Conservation (phyloP, 2,113 vertebrate species). For the Sminthopsis crassicaudata region DNA sequence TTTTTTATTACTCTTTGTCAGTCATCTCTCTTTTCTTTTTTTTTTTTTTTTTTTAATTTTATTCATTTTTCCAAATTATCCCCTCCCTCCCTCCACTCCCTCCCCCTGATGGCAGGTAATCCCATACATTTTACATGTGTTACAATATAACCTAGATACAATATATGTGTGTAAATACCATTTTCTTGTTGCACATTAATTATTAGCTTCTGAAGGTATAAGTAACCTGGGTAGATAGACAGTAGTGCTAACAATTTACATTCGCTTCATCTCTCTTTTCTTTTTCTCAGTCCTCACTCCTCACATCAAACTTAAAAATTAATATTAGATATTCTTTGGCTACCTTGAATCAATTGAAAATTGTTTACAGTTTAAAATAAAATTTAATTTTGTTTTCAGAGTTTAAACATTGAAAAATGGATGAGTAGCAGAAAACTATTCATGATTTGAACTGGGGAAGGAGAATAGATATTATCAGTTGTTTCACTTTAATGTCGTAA, state of each 20-base stretch:
- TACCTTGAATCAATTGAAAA: background rate
- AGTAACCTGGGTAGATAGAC: too few species aligned
- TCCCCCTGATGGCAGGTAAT: too few species aligned
- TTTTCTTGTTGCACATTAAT: too few species aligned
- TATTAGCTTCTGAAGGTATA: too few species aligned
- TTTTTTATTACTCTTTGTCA: conserved; percentile 16
- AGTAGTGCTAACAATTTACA: too few species aligned
- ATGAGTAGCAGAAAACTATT: conserved; percentile 33
- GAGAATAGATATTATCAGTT: conserved; percentile 61
- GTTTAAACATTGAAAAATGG: background rate
- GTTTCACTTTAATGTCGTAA: conserved; percentile 64
- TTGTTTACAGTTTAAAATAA: conserved; percentile 6
- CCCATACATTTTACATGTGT: too few species aligned
- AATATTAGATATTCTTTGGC: background rate
- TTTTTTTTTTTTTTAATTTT: too few species aligned
- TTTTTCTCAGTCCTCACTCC: background rate
- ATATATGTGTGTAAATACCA: too few species aligned
- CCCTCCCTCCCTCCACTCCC: too few species aligned
- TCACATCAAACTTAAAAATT: conserved; percentile 28
- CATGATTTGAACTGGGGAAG: conserved; percentile 55
- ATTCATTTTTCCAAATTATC: too few species aligned
- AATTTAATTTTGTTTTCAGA: conserved; percentile 42
- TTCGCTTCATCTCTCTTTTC: background rate
- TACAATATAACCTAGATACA: too few species aligned
- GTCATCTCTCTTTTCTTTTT: background rate